A percentile compares a stretch with the other conserved stretches of the same genome.
phyloP scores from a whole-genome alignment of 2,113 vertebrate genomes.

The Pachypanchax playfairii region DNA sequence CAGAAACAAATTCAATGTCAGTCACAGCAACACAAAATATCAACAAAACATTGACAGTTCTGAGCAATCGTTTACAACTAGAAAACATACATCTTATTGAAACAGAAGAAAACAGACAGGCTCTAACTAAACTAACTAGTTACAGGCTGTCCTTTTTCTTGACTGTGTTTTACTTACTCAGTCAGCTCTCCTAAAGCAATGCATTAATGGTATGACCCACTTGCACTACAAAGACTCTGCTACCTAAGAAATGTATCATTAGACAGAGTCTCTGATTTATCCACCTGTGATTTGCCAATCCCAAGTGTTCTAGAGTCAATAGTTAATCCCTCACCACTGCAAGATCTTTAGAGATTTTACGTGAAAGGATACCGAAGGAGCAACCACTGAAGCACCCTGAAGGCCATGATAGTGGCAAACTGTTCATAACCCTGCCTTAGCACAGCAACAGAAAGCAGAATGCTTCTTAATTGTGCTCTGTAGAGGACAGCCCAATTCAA shows the following conservation, averaged over 20 bases:
- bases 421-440: conserved; percentile 19
- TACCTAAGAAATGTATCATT: conserved; percentile 53
- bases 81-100: neutral
- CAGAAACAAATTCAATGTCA: conserved; percentile 52
- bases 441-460: conserved; percentile 46
- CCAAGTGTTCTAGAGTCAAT: conserved; percentile 31
- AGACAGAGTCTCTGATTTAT: conserved; percentile 37
- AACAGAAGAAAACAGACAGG: too few relatives aligned
- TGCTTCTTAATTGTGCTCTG: conserved; percentile 65
- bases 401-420: conserved; percentile 18
- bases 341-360: conserved; percentile 20
- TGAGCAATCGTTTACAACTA: conserved; percentile 5
- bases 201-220: conserved; percentile 64
- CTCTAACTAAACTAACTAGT: too few relatives aligned
- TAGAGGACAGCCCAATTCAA: conserved; percentile 64
- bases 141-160: conserved; percentile 53
- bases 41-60: conserved; percentile 43
- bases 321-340: conserved; percentile 34
- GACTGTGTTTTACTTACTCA: conserved; percentile 55
- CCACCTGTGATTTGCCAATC: conserved; percentile 40
- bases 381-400: conserved; percentile 30
- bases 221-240: conserved; percentile 43
- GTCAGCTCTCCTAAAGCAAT: conserved; percentile 38
- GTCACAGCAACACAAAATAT: conserved; percentile 41
- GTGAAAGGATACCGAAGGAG: conserved; percentile 39